These are phyloP conservation scores for Zootoca vivipara DNA, from an alignment of 2,113 vertebrate species.

Conservation along the genomic window DNA sequence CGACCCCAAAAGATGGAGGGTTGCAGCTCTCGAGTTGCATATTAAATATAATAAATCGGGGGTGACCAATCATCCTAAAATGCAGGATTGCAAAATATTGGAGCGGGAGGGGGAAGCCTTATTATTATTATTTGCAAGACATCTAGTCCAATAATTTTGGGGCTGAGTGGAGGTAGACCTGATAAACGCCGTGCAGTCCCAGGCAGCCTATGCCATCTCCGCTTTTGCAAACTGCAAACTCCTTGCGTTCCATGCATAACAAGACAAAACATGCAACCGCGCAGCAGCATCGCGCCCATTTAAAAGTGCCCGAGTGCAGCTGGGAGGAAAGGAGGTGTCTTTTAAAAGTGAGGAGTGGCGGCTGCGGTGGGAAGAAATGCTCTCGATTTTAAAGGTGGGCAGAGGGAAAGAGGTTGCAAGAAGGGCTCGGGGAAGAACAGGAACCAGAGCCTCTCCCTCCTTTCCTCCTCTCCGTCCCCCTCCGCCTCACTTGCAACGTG, in stretches of 20 bases:
- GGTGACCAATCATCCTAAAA: not conserved
- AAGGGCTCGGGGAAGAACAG: not conserved
- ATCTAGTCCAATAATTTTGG: not conserved
- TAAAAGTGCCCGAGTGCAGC: not conserved
- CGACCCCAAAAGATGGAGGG: not conserved
- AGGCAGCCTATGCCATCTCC: not conserved
- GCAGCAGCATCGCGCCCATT: not conserved
- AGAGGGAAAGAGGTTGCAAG: not conserved
- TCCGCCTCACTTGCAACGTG: slow-evolving; percentile 3
- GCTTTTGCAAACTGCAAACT: not conserved
- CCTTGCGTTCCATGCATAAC: not conserved
- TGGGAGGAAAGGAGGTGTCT: not conserved
- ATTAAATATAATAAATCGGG: not conserved
- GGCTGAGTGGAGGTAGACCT: not conserved
- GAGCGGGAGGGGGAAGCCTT: not conserved
- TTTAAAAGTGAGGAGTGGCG: not conserved
- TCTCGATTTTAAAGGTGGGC: not conserved
- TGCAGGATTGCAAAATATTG: not conserved
- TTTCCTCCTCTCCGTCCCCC: not conserved
- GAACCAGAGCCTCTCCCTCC: not conserved
- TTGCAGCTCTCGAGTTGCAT: not conserved
- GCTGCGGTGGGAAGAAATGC: not conserved
- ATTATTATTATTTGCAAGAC: not conserved
- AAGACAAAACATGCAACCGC: not conserved
- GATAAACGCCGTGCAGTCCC: not conserved